phyloP scores from a whole-genome alignment of 2,113 vertebrate species.

The Chloropsis cyanopogon region DNA sequence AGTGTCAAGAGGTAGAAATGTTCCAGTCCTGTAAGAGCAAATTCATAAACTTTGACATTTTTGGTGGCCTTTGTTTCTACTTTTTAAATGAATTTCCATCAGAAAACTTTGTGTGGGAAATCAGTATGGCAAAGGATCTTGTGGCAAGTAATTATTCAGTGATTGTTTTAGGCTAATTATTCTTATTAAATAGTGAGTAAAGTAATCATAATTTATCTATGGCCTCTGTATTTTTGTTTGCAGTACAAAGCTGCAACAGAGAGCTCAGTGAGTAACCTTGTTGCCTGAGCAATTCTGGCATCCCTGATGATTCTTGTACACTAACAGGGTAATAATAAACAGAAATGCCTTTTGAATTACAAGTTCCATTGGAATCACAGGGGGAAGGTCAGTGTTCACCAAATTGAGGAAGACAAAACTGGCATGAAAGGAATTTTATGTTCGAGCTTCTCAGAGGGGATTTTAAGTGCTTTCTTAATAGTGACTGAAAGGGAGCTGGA shows the following conservation, averaged over 20 bases:
- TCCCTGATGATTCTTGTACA: not conserved
- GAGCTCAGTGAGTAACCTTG: conserved; percentile 4
- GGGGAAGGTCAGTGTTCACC: conserved; percentile 27
- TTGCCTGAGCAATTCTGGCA: not conserved
- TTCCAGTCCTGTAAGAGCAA: not conserved
- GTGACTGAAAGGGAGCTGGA: conserved; percentile 33
- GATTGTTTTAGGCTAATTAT: not conserved
- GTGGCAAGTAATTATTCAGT: not conserved
- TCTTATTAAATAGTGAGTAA: conserved; percentile 5
- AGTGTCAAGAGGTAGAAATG: conserved; percentile 2
- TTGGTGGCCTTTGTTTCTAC: not conserved
- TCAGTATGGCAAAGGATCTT: not conserved
- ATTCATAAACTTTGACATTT: not conserved
- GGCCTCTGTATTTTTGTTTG: not conserved
- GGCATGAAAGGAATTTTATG: conserved; percentile 65
- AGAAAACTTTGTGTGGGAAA: not conserved
- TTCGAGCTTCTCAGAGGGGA: conserved; percentile 29
- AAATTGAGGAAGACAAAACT: conserved; percentile 56
- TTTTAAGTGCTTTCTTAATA: conserved; percentile 43
- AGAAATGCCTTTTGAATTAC: conserved; percentile 57
- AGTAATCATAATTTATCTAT: not conserved
- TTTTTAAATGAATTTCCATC: not conserved
- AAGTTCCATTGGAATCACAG: conserved; percentile 54
- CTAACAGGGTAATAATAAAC: conserved; percentile 45
- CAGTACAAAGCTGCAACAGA: not conserved